phyloP scores from a whole-genome alignment of 2,888 invertebrate genomes.

The Chymomyza caudatula region DNA sequence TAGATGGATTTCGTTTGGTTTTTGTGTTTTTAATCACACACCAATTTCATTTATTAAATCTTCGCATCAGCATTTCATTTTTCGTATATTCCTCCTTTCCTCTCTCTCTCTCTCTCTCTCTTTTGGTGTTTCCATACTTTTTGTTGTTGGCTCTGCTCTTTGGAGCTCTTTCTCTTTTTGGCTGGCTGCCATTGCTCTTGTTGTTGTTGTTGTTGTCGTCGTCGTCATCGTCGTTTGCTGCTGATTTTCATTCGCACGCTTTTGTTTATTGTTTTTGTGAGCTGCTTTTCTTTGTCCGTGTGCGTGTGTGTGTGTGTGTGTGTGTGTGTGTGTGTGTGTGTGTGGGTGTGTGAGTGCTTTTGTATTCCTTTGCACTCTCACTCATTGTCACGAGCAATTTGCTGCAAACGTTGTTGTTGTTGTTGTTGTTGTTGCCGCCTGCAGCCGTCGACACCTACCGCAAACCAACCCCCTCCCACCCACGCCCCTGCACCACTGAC shows the following conservation, averaged over 20 bases:
- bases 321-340: conserved; percentile 24
- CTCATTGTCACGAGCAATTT: conserved; percentile 75
- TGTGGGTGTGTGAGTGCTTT: conserved; percentile 31
- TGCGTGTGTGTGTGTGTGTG: conserved; percentile 11
- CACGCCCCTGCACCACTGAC: conserved; percentile 1
- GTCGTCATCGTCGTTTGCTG: too few relatives aligned
- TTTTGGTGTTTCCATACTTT: conserved; percentile 34
- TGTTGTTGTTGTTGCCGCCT: too few relatives aligned
- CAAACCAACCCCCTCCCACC: conserved; percentile 14
- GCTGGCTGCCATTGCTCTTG: conserved; percentile 15
- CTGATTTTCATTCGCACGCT: conserved; percentile 28
- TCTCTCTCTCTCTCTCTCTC: conserved; percentile 16
- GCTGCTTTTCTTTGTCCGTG: conserved; percentile 25
- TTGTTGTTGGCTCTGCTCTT: conserved; percentile 11
- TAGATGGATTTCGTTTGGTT: conserved; percentile 78
- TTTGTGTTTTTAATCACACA: conserved; percentile 79
- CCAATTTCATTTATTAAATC: conserved; percentile 78
- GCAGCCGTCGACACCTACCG: conserved; percentile 1
- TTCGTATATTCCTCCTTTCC: conserved; percentile 47
- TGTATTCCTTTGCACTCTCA: conserved; percentile 52
- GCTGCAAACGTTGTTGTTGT: too few relatives aligned
- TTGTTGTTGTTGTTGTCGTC: conserved; percentile 4
- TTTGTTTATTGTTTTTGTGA: conserved; percentile 45
- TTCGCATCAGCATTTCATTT: conserved; percentile 77
- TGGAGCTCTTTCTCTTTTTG: conserved; percentile 44